Base-by-base conservation (phyloP, 2,888 invertebrate species). In the Diplolepis rosae region DNA sequence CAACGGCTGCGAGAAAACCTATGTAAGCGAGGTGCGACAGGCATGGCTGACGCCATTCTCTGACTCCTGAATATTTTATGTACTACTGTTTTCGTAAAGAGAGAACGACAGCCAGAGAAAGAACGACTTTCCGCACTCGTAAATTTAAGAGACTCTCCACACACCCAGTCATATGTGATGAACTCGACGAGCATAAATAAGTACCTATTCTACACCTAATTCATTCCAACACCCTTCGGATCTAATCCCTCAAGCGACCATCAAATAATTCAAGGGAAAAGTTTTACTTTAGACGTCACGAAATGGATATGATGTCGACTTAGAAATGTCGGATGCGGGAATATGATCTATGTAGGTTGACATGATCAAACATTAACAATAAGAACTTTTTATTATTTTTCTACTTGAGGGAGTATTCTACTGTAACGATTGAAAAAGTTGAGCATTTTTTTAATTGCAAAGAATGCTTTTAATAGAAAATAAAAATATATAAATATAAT, bases 161-260 rank as follows among this genome's bases (percentile, higher is more conserved):
- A 56, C 32, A 32, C 4, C 18, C 28, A 52, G 28, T 2, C 27
- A 28, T 52, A 15, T 30, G n/a, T n/a, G n/a, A n/a, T n/a, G 32
- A 18, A 56, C 32, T 56, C 32, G 30, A 22, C 35, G 32, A 35
- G 56, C 32, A 56, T 45, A 45, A 15, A 45, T 45, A 45, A 18
- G 45, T 18, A 45, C 18, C 45, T 18, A 45, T 45, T 18, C 45
- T 2, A 45, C 22, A 56, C 18, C 56, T 56, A 32, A 56, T 56
- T 32, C 56, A 56, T 32, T 56, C 22, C 32, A 56, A 35, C 32
- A 32, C 32, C 56, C 56, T 32, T 56, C 56, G 32, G 32, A 32
- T 11, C 30, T 56, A 27, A 45, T 45, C 18, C 45, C 45, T 45
- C 45, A 45, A 45, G 45, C 18, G 18, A 18, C 45, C 45, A 6